Base-by-base conservation (phyloP, 2,113 vertebrate genomes). In the Actenoides hombroni region DNA sequence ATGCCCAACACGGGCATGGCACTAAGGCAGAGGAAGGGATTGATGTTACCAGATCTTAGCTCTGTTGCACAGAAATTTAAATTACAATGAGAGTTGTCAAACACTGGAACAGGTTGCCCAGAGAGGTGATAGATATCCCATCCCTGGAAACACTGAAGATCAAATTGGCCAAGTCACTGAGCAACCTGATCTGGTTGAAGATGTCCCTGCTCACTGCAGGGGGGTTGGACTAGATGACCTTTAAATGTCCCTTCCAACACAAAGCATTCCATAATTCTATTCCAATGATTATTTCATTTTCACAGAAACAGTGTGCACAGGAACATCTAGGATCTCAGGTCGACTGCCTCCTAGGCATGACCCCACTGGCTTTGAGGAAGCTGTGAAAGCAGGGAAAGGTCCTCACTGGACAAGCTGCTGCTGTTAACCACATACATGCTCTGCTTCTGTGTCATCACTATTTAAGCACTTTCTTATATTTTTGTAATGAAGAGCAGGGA, bases 381-480 rank as follows among this genome's bases (percentile, higher is more conserved):
- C 49, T n/a, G 21, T 49, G 49, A 71, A 61, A 85, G 64, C 10
- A 21, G 10, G 16, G 23, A 21, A 80, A 67, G 17, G 11, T 60
- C 24, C 35, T 69, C 53, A n/a, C 12, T 16, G 33, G 24, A 17
- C 0, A 0, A 83, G 14, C 20, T 88, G 16, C 24, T 37, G 25
- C 70, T 63, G 54, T 1, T 46, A 69, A 21, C 29, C 20, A 24
- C 0, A 1, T 21, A 17, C n/a, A 17, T 35, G 9, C 16, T 73
- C 70, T 60, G 4, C n/a, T 87, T 94, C 46, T 79, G 7, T 46
- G 46, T 25, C 49, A 51, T 51, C 23, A 65, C 13, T 77, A 59
- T 83, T 86, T 51, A 93, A 93, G 56, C 33, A 60, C 39, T 63
- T 86, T 53, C 49, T 83, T 74, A 91, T 70, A 40, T 90, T 70